Percentiles rank a stretch among this genome's conserved stretches.
These are phyloP conservation scores for Hormaphis cornu DNA, from an alignment of 1,140 invertebrate species.

Conservation along the genomic window DNA sequence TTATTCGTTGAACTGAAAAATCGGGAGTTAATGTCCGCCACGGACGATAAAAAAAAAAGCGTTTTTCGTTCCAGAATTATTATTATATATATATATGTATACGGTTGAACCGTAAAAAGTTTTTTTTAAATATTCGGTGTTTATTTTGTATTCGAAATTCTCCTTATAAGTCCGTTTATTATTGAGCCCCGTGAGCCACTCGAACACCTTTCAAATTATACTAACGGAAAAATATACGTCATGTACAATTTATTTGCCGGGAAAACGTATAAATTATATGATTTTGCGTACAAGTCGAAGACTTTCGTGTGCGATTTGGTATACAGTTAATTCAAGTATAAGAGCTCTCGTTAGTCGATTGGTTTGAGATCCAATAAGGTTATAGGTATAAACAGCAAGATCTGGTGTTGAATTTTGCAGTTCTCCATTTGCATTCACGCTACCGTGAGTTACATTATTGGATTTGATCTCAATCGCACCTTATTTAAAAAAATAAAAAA, in stretches of 20 bases:
- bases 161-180: neutral
- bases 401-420: no score
- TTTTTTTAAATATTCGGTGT: neutral
- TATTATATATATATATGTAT: no score
- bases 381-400: no score
- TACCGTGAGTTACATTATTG: no score
- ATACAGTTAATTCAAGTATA: no score
- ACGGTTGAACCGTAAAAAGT: slow-evolving; percentile 11
- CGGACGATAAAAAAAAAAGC: neutral
- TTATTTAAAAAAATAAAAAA: no score
- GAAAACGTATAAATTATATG: neutral
- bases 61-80: neutral
- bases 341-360: no score
- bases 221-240: neutral
- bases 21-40: slow-evolving; percentile 18
- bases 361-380: no score
- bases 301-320: no score
- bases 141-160: slow-evolving; percentile 1
- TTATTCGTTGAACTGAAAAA: slow-evolving; percentile 23
- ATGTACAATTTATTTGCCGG: neutral
- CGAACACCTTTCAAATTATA: neutral
- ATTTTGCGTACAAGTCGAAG: neutral
- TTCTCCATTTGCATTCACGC: no score
- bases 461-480: no score
- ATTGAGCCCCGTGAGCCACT: neutral